A percentile compares a stretch with the other conserved stretches of the same genome.
phyloP scores from a whole-genome alignment of 1,140 invertebrate genomes.

The Caenorhabditis inopinata region DNA sequence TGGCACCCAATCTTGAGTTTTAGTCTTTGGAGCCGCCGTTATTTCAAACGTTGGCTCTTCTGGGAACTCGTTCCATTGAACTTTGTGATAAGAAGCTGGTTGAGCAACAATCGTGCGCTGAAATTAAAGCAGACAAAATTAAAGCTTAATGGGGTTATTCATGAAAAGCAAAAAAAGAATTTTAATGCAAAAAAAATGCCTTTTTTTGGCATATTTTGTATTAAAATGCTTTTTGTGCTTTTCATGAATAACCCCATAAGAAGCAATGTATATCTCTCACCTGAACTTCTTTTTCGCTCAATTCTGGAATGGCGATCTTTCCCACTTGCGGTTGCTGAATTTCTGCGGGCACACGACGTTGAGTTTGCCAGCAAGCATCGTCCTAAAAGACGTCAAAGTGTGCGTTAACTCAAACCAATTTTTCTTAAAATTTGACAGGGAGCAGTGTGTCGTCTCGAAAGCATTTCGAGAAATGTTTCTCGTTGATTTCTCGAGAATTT shows the following conservation, averaged over 20 bases:
- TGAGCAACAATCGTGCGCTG: constrained; percentile 46
- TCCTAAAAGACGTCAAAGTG: constrained; percentile 45
- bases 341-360: constrained; percentile 40
- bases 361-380: constrained; percentile 48
- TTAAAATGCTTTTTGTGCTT: too few species aligned
- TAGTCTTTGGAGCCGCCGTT: constrained; percentile 26
- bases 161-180: too few species aligned
- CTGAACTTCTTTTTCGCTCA: constrained; percentile 41
- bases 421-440: background rate
- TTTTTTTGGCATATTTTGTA: too few species aligned
- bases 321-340: constrained; percentile 44
- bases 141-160: too few species aligned
- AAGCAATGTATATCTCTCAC: too few species aligned
- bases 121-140: too few species aligned
- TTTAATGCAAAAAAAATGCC: too few species aligned
- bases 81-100: constrained; percentile 39
- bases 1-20: constrained; percentile 49
- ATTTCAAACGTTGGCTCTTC: constrained; percentile 40
- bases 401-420: background rate
- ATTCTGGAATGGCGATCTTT: constrained; percentile 47
- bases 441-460: too few species aligned
- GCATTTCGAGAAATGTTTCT: too few species aligned
- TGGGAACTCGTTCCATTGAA: constrained; percentile 51
- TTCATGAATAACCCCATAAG: too few species aligned
- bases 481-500: too few species aligned